These are phyloP conservation scores for Camelus dromedarius DNA, from an alignment of 2,113 vertebrate species.

Conservation along the genomic window DNA sequence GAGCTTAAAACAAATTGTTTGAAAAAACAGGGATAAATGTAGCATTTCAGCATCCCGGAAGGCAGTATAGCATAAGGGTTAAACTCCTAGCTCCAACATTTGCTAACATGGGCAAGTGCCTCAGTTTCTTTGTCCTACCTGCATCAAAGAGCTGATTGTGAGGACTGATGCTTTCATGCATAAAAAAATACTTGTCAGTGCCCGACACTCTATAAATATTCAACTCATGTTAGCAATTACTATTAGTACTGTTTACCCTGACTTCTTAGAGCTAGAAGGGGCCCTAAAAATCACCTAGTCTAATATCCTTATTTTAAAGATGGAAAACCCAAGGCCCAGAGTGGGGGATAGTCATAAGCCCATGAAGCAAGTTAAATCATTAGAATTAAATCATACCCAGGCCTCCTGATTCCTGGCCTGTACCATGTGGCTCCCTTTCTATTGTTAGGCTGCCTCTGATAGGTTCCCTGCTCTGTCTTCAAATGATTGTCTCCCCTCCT, in stretches of 20 bases:
- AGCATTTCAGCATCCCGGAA: not conserved
- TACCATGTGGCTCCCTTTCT: not conserved
- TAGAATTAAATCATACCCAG: not conserved
- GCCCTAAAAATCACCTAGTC: not conserved
- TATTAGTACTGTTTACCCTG: slow-evolving; percentile 27
- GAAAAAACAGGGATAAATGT: not conserved
- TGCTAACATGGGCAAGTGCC: not conserved
- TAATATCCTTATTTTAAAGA: slow-evolving; percentile 35
- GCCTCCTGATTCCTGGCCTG: not conserved
- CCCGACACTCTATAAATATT: not conserved
- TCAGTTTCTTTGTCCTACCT: slow-evolving; percentile 5
- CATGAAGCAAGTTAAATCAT: not conserved
- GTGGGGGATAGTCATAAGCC: not conserved
- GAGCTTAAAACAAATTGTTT: not conserved
- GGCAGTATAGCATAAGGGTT: not conserved
- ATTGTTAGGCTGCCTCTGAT: not conserved
- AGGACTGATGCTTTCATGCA: not conserved
- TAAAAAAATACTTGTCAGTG: slow-evolving; percentile 45
- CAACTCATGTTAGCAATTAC: slow-evolving; percentile 6
- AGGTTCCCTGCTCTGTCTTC: not conserved
- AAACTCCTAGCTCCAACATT: not conserved
- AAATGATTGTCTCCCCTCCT: not conserved
- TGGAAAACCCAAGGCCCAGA: not conserved
- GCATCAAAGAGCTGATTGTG: not conserved
- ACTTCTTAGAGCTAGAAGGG: slow-evolving; percentile 38